These are phyloP conservation scores for Coptodon rendalli DNA, from an alignment of 2,113 vertebrate genomes.

Conservation along the genomic window DNA sequence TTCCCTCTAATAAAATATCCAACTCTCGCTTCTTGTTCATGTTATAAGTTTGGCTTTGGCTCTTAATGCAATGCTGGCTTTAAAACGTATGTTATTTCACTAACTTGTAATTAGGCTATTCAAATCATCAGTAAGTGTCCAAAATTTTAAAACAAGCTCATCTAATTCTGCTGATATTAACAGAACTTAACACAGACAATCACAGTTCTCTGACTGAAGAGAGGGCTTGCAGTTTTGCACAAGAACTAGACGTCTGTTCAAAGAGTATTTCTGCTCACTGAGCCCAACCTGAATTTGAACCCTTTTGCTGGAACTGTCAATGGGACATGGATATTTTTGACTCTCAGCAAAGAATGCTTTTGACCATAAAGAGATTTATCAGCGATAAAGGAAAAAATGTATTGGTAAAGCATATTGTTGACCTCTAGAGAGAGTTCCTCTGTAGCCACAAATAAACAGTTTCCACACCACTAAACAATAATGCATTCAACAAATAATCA, in stretches of 20 bases:
- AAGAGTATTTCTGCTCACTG: neutral
- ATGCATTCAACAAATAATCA: slow-evolving; percentile 41
- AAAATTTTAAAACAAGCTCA: neutral
- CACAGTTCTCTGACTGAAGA: neutral
- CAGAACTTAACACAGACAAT: neutral
- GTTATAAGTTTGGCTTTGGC: neutral
- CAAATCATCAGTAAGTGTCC: neutral
- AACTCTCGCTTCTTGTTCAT: neutral
- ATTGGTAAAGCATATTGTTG: slow-evolving; percentile 16
- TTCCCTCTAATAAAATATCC: neutral
- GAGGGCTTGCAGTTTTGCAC: neutral
- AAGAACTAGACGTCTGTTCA: neutral
- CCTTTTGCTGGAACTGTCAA: neutral
- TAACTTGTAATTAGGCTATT: neutral
- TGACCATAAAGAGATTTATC: neutral
- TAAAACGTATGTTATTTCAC: neutral
- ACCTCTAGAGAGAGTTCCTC: slow-evolving; percentile 10
- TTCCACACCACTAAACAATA: slow-evolving; percentile 34
- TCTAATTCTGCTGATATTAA: neutral
- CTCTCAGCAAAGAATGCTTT: neutral
- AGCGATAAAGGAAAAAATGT: neutral
- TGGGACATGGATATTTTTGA: neutral
- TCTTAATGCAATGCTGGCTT: neutral
- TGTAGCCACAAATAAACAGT: slow-evolving; percentile 27
- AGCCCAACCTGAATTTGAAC: neutral